Base-by-base conservation (phyloP, 2,888 invertebrate genomes). In the Bedellia somnulentella region DNA sequence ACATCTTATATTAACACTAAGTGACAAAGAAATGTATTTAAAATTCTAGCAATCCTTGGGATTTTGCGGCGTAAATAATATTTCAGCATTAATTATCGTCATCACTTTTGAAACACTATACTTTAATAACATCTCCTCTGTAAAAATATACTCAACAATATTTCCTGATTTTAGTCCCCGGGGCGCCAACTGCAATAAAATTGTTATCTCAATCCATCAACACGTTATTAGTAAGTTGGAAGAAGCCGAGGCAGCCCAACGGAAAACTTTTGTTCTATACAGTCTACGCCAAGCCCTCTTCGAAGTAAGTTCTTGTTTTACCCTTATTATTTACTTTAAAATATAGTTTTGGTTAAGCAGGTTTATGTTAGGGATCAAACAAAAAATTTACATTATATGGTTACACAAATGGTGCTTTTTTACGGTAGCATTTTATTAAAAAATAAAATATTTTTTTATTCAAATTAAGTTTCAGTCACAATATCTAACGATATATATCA, bases 211-310 rank as follows among this genome's bases (percentile, higher is more conserved):
- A 89, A 38, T 89, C 92, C 15, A 82, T 86, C 13, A 85, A 86
- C 45, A 86, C 89, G 29, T 83, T 93, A 40, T 78, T 92, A 38
- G 83, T 93, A 35, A 87, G 91, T 34, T 93, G 93, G 93, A 81
- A 87, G 49, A 82, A 82, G 31, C 93, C 93, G 4, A 63, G 80
- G 23, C 83, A 86, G 49, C 84, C 87, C 0, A 93, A 93, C 49
- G 93, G 93, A 28, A 80, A 85, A 38, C 81, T 93, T 18, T 78
- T 82, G 1, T 84, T 87, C 51, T 93, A 92, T 47, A 88, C 86
- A 3, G 82, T 93, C 5, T 91, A 90, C 51, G 76, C 81, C 25
- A 80, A 73, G 29, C 68, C 68, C 10, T 62, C 68, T 1, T 64
- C 68, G 6, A 67, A 66, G 77, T 76, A 34, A 43, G 44, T 40